Evolutionary conservation across 2,797 vertebrate genomes (phyloP).

Genomic region (Characodon lateralis): DNA sequence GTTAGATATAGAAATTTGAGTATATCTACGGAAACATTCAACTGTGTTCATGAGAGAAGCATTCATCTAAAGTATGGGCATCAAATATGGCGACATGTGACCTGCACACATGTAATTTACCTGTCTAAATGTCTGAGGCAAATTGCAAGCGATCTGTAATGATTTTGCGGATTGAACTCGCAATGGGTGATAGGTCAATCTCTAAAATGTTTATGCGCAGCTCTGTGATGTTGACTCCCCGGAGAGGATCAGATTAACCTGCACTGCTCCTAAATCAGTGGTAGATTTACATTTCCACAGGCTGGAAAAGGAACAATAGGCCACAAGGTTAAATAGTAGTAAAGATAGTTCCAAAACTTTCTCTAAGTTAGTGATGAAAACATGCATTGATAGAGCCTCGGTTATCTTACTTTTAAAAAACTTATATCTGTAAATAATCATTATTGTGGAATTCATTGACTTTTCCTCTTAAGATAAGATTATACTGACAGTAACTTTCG

Average conservation of each 20-base stretch:
- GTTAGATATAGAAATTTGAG: constrained; percentile 4
- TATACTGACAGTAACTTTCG: not conserved
- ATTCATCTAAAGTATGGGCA: constrained; percentile 5
- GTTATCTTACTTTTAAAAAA: not conserved
- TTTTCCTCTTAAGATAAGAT: not conserved
- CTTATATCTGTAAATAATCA: not conserved
- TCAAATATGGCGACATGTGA: constrained; percentile 3
- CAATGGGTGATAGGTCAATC: constrained; percentile 68
- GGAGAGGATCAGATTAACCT: constrained; percentile 51
- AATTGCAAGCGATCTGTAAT: constrained; percentile 54
- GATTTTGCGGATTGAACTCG: constrained; percentile 49
- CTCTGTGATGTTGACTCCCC: constrained; percentile 60
- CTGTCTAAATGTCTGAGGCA: constrained; percentile 44
- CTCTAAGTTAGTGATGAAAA: constrained; percentile 2
- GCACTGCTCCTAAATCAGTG: constrained; percentile 43
- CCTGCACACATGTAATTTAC: constrained; percentile 31
- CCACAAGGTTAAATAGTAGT: constrained; percentile 7
- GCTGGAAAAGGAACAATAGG: constrained; percentile 21
- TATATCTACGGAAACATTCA: constrained; percentile 28
- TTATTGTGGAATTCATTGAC: not conserved
- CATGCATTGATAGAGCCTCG: not conserved
- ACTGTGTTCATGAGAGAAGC: constrained; percentile 27
- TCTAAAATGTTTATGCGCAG: constrained; percentile 73
- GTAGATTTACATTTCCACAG: constrained; percentile 55
- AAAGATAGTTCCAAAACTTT: constrained; percentile 10